Evolutionary conservation across 2,797 vertebrate genomes (phyloP), one percentile per base, ranked within the genome.

Genomic region (Myripristis murdjan): DNA sequence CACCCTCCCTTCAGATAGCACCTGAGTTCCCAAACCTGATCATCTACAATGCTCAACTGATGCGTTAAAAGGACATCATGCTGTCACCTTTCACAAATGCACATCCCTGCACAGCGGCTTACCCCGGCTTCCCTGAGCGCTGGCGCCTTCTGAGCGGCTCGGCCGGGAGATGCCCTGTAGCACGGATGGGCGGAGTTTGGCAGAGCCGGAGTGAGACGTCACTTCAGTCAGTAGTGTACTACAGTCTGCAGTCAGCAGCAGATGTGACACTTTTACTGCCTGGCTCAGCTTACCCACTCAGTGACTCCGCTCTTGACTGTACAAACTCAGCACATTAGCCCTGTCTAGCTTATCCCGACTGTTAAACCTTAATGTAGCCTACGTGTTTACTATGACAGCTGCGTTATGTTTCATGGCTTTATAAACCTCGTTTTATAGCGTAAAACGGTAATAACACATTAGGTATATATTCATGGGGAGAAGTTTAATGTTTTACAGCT

Each of bases 201-300:
- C 83, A 75, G 73, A 62, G 53, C 49, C 3, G 2, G 5, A 10
- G n/a, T 24, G 18, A 23, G 54, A 37, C 33, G 2, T 67, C 61
- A 66, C 14, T 64, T n/a, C n/a, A n/a, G n/a, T n/a, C n/a, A n/a
- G n/a, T n/a, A n/a, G n/a, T n/a, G n/a, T n/a, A n/a, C n/a, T n/a
- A n/a, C n/a, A n/a, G n/a, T n/a, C n/a, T n/a, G n/a, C 85, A 64
- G 82, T 90, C 89, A 90, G 89, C 86, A 86, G n/a, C 63, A 72
- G 66, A 67, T n/a, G 4, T 60, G 65, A 71, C 70, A 83, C 52
- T 58, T 46, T 66, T 39, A 49, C 24, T 31, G 67, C 31, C 54
- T 9, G 70, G 74, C 82, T 90, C 86, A 66, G 24, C 54, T 91
- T 88, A 73, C 61, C 4, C 18, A 2, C 35, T 33, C 28, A 23